Conservation (phyloP, 2,888 invertebrate species). For the Fragum sueziense region DNA sequence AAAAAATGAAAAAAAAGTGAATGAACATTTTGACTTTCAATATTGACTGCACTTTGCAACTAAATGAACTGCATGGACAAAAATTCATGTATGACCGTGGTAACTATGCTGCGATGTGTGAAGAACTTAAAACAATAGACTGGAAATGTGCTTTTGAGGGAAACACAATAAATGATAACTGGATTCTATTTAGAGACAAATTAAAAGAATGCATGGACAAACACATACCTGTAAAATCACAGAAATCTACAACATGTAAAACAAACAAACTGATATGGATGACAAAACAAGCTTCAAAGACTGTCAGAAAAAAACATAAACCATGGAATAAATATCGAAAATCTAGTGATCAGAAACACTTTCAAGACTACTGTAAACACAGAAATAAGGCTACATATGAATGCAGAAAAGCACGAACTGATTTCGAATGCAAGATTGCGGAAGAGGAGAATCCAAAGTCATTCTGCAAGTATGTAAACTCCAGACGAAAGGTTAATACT, state of each 20-base stretch:
- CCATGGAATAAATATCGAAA: constrained; percentile 13
- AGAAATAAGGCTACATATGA: constrained; percentile 12
- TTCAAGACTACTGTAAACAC: neutral
- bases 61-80: too few relatives aligned
- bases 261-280: constrained; percentile 20
- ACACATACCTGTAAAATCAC: neutral
- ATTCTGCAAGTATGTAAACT: constrained; percentile 27
- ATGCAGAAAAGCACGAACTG: constrained; percentile 24
- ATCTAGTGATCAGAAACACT: neutral
- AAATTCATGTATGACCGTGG: constrained; percentile 1
- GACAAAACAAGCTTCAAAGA: neutral
- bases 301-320: constrained; percentile 14
- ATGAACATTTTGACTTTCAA: too few relatives aligned
- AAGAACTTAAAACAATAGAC: neutral
- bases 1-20: too few relatives aligned
- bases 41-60: too few relatives aligned
- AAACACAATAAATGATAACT: neutral
- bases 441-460: constrained; percentile 21
- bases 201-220: neutral
- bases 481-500: constrained; percentile 6
- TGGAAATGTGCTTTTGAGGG: constrained; percentile 9
- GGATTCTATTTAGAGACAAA: neutral
- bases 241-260: neutral
- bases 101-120: neutral
- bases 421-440: constrained; percentile 12